Base-by-base conservation (phyloP, 2,113 vertebrate genomes). In the Patagioenas fasciata region DNA sequence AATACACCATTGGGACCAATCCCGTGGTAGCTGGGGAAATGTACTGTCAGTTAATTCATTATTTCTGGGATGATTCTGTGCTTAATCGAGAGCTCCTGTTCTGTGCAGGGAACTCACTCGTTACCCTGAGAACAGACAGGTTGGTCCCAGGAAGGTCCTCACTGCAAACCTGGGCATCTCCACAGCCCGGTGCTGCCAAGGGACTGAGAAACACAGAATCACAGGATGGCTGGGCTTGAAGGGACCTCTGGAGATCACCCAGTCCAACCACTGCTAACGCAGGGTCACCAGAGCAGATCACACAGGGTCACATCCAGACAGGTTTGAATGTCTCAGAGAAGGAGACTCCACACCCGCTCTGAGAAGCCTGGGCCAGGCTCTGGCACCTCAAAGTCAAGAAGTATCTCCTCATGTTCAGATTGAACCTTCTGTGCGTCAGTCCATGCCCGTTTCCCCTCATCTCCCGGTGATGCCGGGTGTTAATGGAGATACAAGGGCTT, bases 1-100 rank as follows among this genome's bases (percentile, higher is more conserved):
- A 96, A 85, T 92, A 85, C 87, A 93, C 94, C 80, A 6, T 5
- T 47, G 95, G 93, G 93, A 93, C 62, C 94, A 93, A 94, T 97
- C 77, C 87, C 74, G 40, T 53, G 66, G 53, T 64, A 86, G 62
- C 73, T 85, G 85, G 84, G 92, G 89, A 91, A 94, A 92, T 70
- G 89, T 53, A 40, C 80, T 88, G 11, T 82, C 87, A 93, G 80
- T 91, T 90, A 96, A 96, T 95, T 95, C 88, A 85, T 86, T 86
- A 83, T 85, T 91, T 94, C 90, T 93, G 85, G 44, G 88, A 56
- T 2, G 10, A 93, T 83, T 86, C 88, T 64, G 4, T 74, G 72
- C 80, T 96, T 95, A 92, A 95, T 91, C 11, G 23, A 86, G 80
- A 88, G 81, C 91, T 95, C 70, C 61, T 72, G 89, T 89, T 95